These are phyloP conservation scores for Molossus molossus DNA, from an alignment of 2,797 vertebrate genomes.

Conservation along the genomic window DNA sequence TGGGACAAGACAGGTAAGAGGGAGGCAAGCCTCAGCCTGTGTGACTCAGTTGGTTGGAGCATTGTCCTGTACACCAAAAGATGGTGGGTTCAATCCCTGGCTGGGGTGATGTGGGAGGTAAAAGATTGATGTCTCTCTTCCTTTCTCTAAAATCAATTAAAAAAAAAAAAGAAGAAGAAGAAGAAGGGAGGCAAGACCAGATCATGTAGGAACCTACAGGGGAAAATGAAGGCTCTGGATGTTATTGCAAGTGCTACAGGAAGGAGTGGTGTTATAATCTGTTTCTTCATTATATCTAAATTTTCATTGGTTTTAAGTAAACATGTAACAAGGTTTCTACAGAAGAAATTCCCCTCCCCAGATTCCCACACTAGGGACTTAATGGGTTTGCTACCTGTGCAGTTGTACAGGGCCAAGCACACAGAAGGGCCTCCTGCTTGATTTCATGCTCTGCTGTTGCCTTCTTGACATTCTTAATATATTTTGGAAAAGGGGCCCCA, in stretches of 20 bases:
- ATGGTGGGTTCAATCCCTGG: neutral
- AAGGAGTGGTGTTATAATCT: neutral
- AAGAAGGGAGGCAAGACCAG: neutral
- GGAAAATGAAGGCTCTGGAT: neutral
- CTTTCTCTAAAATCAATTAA: neutral
- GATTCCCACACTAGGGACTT: neutral
- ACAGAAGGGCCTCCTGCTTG: neutral
- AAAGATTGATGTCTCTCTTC: neutral
- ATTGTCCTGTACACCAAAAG: no score
- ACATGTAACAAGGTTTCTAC: neutral
- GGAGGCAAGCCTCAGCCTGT: neutral
- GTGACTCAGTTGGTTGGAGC: no score
- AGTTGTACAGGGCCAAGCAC: no score
- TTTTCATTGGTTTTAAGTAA: slow-evolving; percentile 14
- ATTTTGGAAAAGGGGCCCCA: neutral
- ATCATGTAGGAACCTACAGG: accelerated
- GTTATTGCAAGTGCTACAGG: neutral
- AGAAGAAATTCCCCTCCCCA: neutral
- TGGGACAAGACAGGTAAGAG: neutral
- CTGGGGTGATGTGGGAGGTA: no score
- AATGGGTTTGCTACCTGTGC: neutral
- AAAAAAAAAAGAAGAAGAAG: neutral
- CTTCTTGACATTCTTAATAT: slow-evolving; percentile 33
- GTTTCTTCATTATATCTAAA: neutral
- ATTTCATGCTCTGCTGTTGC: neutral